Evolutionary conservation across 2,888 invertebrate genomes (phyloP).

Genomic region (Entomobrya proxima): DNA sequence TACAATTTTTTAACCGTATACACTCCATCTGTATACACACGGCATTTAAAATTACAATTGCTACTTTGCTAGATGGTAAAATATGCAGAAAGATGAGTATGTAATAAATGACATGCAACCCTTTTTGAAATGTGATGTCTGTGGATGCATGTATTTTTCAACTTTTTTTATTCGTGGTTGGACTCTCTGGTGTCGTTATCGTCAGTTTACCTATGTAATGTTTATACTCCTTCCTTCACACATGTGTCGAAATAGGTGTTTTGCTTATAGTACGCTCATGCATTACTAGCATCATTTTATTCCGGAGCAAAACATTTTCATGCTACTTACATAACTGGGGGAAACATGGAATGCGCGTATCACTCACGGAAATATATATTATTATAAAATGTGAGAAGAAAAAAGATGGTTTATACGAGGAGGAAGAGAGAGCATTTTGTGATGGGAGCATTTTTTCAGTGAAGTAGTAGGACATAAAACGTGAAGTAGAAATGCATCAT

Average conservation of each 20-base stretch:
- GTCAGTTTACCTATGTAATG: conserved; percentile 4
- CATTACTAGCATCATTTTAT: conserved; percentile 22
- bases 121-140: background rate
- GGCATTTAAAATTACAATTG: conserved; percentile 46
- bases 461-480: conserved; percentile 42
- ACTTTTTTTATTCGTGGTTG: conserved; percentile 3
- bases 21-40: background rate
- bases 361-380: conserved; percentile 46
- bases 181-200: conserved; percentile 26
- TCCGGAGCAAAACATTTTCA: conserved; percentile 32
- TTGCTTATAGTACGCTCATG: conserved; percentile 59
- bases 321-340: conserved; percentile 4
- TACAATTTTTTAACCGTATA: conserved; percentile 15
- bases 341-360: conserved; percentile 44
- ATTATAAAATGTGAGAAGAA: conserved; percentile 30
- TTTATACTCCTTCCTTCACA: conserved; percentile 2
- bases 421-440: conserved; percentile 36
- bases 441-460: conserved; percentile 56
- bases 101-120: conserved; percentile 56
- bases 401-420: conserved; percentile 29
- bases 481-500: background rate
- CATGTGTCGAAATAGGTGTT: conserved; percentile 49
- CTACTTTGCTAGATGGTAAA: conserved; percentile 28
- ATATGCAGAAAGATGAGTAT: conserved; percentile 32
- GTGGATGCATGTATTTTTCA: background rate